Evolutionary conservation across 2,888 invertebrate genomes (phyloP).

Genomic region (Cotesia congregata): DNA sequence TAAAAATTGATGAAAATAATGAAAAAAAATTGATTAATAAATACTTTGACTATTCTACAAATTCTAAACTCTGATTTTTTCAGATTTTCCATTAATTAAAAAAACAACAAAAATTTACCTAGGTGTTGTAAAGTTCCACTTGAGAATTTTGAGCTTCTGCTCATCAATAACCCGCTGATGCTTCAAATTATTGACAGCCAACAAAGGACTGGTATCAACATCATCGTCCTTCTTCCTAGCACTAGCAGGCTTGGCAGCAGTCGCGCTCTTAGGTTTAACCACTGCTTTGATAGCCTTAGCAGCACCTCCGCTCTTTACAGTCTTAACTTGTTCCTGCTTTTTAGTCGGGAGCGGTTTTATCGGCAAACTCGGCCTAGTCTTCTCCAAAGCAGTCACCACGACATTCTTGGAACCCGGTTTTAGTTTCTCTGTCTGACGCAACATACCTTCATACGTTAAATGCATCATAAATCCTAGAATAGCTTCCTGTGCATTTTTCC

Average conservation of each 20-base stretch:
- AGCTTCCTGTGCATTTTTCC: constrained; percentile 91
- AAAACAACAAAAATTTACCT: constrained; percentile 47
- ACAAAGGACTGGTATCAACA: constrained; percentile 77
- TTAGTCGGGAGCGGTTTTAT: constrained; percentile 82
- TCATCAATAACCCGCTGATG: constrained; percentile 95
- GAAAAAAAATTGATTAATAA: too few species aligned
- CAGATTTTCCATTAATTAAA: too few species aligned
- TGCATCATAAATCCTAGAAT: constrained; percentile 94
- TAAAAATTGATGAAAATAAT: too few species aligned
- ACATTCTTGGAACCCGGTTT: constrained; percentile 85
- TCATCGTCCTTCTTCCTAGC: constrained; percentile 88
- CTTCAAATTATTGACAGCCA: constrained; percentile 88
- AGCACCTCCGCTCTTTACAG: constrained; percentile 73
- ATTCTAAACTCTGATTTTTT: too few species aligned
- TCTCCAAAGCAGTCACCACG: constrained; percentile 86
- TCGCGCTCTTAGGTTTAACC: constrained; percentile 70
- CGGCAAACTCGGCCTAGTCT: constrained; percentile 87
- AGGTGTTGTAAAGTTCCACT: constrained; percentile 96
- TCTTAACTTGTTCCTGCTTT: constrained; percentile 73
- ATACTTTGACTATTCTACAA: too few species aligned
- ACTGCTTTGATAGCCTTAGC: constrained; percentile 71
- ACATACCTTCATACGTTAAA: constrained; percentile 85
- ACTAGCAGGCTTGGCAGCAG: constrained; percentile 57
- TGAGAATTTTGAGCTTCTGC: constrained; percentile 90
- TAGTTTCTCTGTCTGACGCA: constrained; percentile 81